A percentile compares a stretch with the other conserved stretches of the same genome.
phyloP scores from a whole-genome alignment of 2,888 invertebrate genomes.

The Orchestes rusci region DNA sequence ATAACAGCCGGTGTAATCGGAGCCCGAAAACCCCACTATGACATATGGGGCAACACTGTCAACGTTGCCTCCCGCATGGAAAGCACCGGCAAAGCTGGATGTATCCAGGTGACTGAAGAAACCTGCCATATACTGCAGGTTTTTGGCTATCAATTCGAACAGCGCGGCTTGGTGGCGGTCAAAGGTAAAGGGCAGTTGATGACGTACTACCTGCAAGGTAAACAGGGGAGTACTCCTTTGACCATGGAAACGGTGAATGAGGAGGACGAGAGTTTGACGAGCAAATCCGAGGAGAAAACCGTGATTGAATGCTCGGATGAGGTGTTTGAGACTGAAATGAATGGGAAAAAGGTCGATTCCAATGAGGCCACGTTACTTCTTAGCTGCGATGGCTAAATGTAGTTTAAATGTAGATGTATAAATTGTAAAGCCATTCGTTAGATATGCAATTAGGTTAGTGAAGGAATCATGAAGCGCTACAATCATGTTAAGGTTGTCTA shows the following conservation, averaged over 20 bases:
- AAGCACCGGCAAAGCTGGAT: conserved; percentile 92
- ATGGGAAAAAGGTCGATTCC: too few species aligned
- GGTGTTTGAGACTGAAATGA: too few species aligned
- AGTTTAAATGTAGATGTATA: too few species aligned
- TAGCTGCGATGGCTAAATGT: too few species aligned
- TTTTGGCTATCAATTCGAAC: conserved; percentile 89
- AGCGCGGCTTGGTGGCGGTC: conserved; percentile 89
- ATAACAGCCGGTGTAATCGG: conserved; percentile 95
- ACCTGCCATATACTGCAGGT: conserved; percentile 81
- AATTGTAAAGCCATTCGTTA: too few species aligned
- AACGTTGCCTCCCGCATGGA: conserved; percentile 98
- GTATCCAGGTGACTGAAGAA: conserved; percentile 93
- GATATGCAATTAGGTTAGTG: too few species aligned
- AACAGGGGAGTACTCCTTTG: conserved; percentile 42
- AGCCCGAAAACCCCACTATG: conserved; percentile 90
- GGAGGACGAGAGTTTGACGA: conserved; percentile 36
- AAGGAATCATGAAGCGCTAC: too few species aligned
- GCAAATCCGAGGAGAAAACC: conserved; percentile 37
- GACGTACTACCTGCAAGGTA: conserved; percentile 82
- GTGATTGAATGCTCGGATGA: conserved; percentile 38
- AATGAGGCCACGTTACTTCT: too few species aligned
- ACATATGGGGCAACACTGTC: conserved; percentile 96
- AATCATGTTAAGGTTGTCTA: too few species aligned
- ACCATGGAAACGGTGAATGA: conserved; percentile 41
- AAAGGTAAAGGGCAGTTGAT: conserved; percentile 96